Conservation (phyloP, 2,113 vertebrate species). For the Perognathus longimembris region DNA sequence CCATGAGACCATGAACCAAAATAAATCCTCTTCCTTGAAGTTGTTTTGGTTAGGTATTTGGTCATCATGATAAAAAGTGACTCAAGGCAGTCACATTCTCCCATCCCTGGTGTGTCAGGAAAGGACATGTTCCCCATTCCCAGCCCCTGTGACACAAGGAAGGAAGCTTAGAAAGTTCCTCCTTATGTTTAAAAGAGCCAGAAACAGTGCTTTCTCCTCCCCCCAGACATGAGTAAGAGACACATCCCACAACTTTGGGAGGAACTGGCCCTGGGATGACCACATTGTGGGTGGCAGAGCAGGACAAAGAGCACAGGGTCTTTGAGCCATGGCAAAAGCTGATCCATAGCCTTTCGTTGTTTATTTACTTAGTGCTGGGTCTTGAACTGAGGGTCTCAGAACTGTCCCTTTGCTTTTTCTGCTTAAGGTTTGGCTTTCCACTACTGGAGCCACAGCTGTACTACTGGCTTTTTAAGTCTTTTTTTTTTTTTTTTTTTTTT, state of each 20-base stretch:
- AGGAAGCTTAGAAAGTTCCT: background rate
- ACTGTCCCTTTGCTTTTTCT: too few species aligned
- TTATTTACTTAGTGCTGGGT: too few species aligned
- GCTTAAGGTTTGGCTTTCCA: too few species aligned
- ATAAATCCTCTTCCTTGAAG: too few species aligned
- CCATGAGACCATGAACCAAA: background rate
- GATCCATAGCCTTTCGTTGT: too few species aligned
- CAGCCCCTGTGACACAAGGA: background rate
- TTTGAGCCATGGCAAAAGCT: too few species aligned
- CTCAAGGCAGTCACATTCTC: background rate
- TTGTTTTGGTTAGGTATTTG: too few species aligned
- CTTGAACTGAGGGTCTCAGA: background rate
- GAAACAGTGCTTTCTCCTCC: background rate
- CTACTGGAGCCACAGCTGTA: too few species aligned
- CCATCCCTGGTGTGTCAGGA: background rate
- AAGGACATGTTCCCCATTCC: background rate
- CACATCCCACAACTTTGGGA: background rate
- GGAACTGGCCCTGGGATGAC: background rate
- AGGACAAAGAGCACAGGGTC: background rate
- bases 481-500: too few species aligned
- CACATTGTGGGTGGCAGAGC: background rate
- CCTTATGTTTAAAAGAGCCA: background rate
- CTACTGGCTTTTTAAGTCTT: too few species aligned
- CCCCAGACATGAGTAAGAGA: background rate
- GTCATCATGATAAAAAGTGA: background rate